These are phyloP conservation scores for Porites lutea DNA, from an alignment of 64 coral and sea anemone genomes.

Conservation along the genomic window DNA sequence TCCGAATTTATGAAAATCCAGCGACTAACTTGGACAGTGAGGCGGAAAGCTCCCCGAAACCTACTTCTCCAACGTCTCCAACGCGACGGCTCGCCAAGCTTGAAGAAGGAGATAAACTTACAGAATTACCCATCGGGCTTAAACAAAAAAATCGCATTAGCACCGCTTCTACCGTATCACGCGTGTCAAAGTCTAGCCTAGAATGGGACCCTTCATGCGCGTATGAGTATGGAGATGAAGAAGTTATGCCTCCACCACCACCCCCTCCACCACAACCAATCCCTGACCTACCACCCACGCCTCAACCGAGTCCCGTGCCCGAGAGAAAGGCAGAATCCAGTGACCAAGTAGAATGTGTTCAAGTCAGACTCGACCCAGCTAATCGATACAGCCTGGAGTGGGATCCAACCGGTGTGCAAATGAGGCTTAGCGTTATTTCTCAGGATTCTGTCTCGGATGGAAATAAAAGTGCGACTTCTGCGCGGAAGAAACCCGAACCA, in stretches of 20 bases:
- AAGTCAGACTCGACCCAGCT: conserved; percentile 66
- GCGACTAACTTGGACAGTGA: conserved; percentile 38
- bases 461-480: conserved; percentile 1
- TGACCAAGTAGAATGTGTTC: conserved; percentile 80
- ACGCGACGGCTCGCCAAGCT: conserved; percentile 76
- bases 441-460: conserved; percentile 72
- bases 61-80: conserved; percentile 51
- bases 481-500: conserved; percentile 26
- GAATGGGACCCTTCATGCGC: conserved; percentile 86
- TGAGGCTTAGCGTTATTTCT: conserved; percentile 90
- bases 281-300: conserved; percentile 67
- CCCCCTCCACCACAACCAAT: conserved; percentile 56
- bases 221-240: conserved; percentile 76
- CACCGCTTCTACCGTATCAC: conserved; percentile 73
- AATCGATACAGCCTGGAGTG: conserved; percentile 96
- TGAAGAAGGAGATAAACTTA: conserved; percentile 82
- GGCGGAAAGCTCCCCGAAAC: background rate
- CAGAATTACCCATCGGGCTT: conserved; percentile 75
- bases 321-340: conserved; percentile 34
- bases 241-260: conserved; percentile 74
- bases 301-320: conserved; percentile 66
- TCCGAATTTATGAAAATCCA: conserved; percentile 90
- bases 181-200: conserved; percentile 75
- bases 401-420: conserved; percentile 97
- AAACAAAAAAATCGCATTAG: conserved; percentile 85